Evolutionary conservation across 2,888 invertebrate species (phyloP).

Genomic region (Minunthozetes semirufus): DNA sequence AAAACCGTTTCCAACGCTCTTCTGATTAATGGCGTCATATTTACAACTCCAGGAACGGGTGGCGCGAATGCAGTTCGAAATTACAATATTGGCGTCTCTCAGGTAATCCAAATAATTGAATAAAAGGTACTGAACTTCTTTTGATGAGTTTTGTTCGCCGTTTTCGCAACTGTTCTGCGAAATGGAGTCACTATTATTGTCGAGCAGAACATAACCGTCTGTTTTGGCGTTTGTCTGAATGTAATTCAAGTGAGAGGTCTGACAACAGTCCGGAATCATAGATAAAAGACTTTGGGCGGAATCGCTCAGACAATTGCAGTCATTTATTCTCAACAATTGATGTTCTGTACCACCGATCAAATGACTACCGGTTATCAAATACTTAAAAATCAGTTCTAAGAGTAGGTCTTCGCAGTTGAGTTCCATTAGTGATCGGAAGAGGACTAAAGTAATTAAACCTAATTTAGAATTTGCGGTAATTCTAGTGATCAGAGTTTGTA

Average conservation of each 20-base stretch:
- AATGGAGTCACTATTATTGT: constrained; percentile 30
- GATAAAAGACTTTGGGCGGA: constrained; percentile 68
- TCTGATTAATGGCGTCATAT: constrained; percentile 17
- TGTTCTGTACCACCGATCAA: constrained; percentile 70
- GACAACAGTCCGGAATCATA: constrained; percentile 59
- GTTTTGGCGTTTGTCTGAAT: not conserved
- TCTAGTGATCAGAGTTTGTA: constrained; percentile 73
- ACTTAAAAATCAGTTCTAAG: constrained; percentile 72
- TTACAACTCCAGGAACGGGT: constrained; percentile 18
- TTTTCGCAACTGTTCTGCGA: not conserved
- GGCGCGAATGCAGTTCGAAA: constrained; percentile 13
- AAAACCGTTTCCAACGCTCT: not conserved
- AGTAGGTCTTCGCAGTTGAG: constrained; percentile 94
- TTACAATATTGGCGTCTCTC: constrained; percentile 68
- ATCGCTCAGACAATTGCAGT: not conserved
- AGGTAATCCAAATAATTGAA: constrained; percentile 58
- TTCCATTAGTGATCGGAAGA: constrained; percentile 82
- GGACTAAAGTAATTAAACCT: constrained; percentile 76
- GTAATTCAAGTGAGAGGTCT: constrained; percentile 30
- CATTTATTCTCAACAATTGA: constrained; percentile 53
- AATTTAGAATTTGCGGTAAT: constrained; percentile 65
- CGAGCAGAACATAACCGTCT: not conserved
- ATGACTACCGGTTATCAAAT: constrained; percentile 68
- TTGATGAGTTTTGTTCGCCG: not conserved
- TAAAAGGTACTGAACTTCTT: constrained; percentile 43